Conservation (phyloP, 1,140 invertebrate species). For the Polyergus mexicanus region DNA sequence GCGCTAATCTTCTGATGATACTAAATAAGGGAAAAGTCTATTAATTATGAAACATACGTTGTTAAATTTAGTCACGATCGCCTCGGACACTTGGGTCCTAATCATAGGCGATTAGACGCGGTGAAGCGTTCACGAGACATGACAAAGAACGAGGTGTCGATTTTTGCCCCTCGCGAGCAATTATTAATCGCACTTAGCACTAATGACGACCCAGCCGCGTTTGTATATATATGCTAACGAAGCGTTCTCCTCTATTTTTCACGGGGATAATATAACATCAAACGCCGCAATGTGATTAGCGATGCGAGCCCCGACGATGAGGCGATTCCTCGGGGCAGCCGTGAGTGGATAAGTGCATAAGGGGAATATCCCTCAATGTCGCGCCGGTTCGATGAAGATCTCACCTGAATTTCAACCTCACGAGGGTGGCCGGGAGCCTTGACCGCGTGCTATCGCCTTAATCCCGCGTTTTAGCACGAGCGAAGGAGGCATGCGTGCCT, state of each 20-base stretch:
- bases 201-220: slow-evolving; percentile 70
- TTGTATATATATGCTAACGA: slow-evolving; percentile 75
- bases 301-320: slow-evolving; percentile 43
- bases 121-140: slow-evolving; percentile 44
- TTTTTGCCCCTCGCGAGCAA: slow-evolving; percentile 71
- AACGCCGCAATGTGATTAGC: slow-evolving; percentile 71
- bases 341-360: slow-evolving; percentile 63
- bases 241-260: slow-evolving; percentile 71
- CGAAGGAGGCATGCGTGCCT: neutral
- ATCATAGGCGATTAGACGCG: slow-evolving; percentile 71
- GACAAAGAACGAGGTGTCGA: slow-evolving; percentile 73
- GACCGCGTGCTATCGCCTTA: slow-evolving; percentile 54
- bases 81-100: slow-evolving; percentile 70
- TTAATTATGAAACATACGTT: slow-evolving; percentile 27
- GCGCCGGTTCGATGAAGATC: slow-evolving; percentile 74
- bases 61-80: slow-evolving; percentile 37
- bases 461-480: slow-evolving; percentile 58
- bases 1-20: neutral
- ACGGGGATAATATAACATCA: slow-evolving; percentile 70
- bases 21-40: neutral
- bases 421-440: slow-evolving; percentile 69
- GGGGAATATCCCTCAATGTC: slow-evolving; percentile 77
- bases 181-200: slow-evolving; percentile 76
- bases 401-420: slow-evolving; percentile 62
- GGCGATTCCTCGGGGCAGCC: slow-evolving; percentile 66